phyloP scores from a whole-genome alignment of 37 sponge, comb jelly and placozoan genomes.

The Oscarella lobularis region DNA sequence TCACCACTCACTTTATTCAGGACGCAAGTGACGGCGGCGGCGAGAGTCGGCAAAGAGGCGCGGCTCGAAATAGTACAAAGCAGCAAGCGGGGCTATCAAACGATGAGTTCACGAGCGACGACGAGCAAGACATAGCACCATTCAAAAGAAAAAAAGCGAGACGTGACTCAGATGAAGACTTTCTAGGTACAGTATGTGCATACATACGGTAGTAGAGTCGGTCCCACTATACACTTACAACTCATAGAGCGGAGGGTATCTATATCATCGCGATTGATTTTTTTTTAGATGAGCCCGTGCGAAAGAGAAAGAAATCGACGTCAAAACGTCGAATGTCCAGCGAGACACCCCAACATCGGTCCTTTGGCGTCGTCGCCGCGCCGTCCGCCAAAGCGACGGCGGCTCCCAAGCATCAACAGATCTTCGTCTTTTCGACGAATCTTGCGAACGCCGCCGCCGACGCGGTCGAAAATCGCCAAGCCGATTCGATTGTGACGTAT shows the following conservation, averaged over 20 bases:
- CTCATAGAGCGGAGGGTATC: too few relatives aligned
- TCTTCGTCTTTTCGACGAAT: constrained; percentile 60
- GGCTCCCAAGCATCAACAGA: neutral
- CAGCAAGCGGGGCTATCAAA: neutral
- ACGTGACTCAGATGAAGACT: neutral
- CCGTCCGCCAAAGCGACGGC: neutral
- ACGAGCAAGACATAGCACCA: neutral
- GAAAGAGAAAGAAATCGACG: neutral
- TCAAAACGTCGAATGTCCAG: neutral
- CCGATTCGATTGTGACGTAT: neutral
- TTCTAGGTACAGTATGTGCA: too few relatives aligned
- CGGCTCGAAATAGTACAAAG: neutral
- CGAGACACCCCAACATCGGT: neutral
- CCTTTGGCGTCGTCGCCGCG: too few relatives aligned
- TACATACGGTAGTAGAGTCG: too few relatives aligned
- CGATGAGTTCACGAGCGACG: neutral
- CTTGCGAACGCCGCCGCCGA: constrained; percentile 65
- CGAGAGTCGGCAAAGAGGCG: too few relatives aligned
- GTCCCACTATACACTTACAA: too few relatives aligned
- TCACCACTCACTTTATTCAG: too few relatives aligned
- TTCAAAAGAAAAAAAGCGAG: neutral
- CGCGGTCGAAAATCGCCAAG: constrained; percentile 16
- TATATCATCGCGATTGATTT: too few relatives aligned
- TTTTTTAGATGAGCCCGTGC: neutral
- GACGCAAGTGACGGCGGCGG: too few relatives aligned